phyloP scores from a whole-genome alignment of 2,113 vertebrate genomes.

The Lampris incognitus region DNA sequence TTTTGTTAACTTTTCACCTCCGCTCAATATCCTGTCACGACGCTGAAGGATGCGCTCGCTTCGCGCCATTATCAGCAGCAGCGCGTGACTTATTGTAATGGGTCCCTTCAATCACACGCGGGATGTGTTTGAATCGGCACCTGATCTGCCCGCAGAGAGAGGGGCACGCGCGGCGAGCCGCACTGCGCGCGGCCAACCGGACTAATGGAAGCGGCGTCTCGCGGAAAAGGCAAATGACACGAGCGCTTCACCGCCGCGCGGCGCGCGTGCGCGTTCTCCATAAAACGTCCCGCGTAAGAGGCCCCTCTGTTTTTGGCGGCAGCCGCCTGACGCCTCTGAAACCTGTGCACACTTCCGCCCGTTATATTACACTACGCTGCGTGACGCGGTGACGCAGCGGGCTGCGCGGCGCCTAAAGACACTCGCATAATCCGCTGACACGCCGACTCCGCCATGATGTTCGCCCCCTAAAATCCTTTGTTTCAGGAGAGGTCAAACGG shows the following conservation, averaged over 20 bases:
- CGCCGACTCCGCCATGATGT: slow-evolving; percentile 66
- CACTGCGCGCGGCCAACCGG: slow-evolving; percentile 61
- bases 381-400: neutral
- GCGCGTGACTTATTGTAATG: slow-evolving; percentile 78
- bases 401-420: slow-evolving; percentile 58
- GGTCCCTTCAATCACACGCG: slow-evolving; percentile 77
- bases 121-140: slow-evolving; percentile 75
- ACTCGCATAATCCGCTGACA: slow-evolving; percentile 75
- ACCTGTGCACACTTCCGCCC: slow-evolving; percentile 26
- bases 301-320: neutral
- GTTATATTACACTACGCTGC: slow-evolving; percentile 34
- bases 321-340: slow-evolving; percentile 26
- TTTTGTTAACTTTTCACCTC: slow-evolving; percentile 79
- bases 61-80: slow-evolving; percentile 70
- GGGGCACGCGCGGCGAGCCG: slow-evolving; percentile 39
- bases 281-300: neutral
- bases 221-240: slow-evolving; percentile 52
- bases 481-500: slow-evolving; percentile 74
- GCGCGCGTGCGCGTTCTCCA: slow-evolving; percentile 3
- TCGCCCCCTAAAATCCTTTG: slow-evolving; percentile 60
- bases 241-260: slow-evolving; percentile 23
- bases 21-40: slow-evolving; percentile 70
- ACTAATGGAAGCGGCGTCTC: slow-evolving; percentile 66
- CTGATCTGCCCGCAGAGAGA: slow-evolving; percentile 68
- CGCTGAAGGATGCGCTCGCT: slow-evolving; percentile 62